Base-by-base conservation (phyloP, 2,113 vertebrate genomes). In the Myotis lucifugus region DNA sequence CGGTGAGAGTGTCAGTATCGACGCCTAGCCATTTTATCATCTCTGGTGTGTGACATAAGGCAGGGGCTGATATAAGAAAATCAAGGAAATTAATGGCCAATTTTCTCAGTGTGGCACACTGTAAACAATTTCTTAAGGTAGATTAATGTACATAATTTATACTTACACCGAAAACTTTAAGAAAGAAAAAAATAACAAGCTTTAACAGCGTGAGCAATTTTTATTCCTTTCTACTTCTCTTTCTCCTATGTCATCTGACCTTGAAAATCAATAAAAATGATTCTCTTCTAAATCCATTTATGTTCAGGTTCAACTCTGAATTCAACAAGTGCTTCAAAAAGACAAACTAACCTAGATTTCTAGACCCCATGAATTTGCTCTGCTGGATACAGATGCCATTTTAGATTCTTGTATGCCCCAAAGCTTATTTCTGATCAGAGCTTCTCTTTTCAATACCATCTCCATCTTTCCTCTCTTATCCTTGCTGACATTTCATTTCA, bases 261-360 rank as follows among this genome's bases (percentile, higher is more conserved):
- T 97, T 90, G 79, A 81, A 97, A 98, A 97, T 97, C 97, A 97
- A 98, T 97, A 97, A 95, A 97, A 96, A 87, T 42, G 89, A 95
- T 97, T 97, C 88, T 91, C 82, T 97, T 97, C 97, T 96, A 97
- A 97, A 97, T 92, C 96, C 96, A 97, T 97, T 97, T 97, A 94
- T 97, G 97, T 96, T 96, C 92, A 96, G 83, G 86, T 95, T 95
- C 95, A 95, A 96, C 95, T 96, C 86, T 82, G 88, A 97, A 97
- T 97, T 97, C 97, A 98, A 98, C 97, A 98, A 97, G 97, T 98
- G 95, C 97, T 98, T 97, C 96, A 97, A 98, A 97, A 97, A 97
- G 95, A 97, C 96, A 97, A 97, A 98, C 91, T 97, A 97, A 97
- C 95, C 92, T 95, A 95, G 96, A 97, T 97, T 97, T 97, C 91